Evolutionary conservation across 2,888 invertebrate genomes (phyloP), one percentile per base, ranked within the genome.

Genomic region (Catocala nupta): DNA sequence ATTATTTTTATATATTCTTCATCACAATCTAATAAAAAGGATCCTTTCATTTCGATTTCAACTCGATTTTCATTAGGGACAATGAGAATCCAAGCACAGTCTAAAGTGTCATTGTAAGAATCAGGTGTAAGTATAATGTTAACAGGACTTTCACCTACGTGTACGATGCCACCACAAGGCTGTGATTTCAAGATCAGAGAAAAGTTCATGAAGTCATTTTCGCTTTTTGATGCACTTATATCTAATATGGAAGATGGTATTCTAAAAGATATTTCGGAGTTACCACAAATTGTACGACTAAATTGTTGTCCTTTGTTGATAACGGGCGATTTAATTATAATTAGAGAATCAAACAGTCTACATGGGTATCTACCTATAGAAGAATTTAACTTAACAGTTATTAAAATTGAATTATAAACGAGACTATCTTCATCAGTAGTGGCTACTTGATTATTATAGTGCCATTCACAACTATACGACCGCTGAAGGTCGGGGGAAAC

Each of bases 81-180:
- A 10, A 89, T 84, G 0, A 97, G 79, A 13, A 93, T 80, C 98
- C 98, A 98, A 0, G 95, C 95, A 86, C 99, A 99, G 78, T 96
- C 96, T 10, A 96, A 78, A 0, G 93, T 85, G 10, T 90, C 88
- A 0, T 85, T 78, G 52, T 89, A 73, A 75, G 90, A 92, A 51
- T 81, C 78, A 0, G 95, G 94, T 63, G 96, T 48, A 8, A 12
- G 75, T 53, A 91, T 65, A 49, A 90, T 72, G 73, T 88, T 86
- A 4, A 71, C 53, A 36, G 81, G 61, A n/a, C 82, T 84, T 65
- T 88, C 81, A 0, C 77, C 80, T 11, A 88, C 68, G 0, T 65
- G 70, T 0, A 96, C 63, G 5, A 91, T 70, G 6, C 97, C 97
- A 13, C 98, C 98, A 81, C 98, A 98, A 1, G 94, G 84, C 75